These are phyloP conservation scores for Charadrius vociferus DNA, from an alignment of 2,113 vertebrate genomes.

Conservation along the genomic window DNA sequence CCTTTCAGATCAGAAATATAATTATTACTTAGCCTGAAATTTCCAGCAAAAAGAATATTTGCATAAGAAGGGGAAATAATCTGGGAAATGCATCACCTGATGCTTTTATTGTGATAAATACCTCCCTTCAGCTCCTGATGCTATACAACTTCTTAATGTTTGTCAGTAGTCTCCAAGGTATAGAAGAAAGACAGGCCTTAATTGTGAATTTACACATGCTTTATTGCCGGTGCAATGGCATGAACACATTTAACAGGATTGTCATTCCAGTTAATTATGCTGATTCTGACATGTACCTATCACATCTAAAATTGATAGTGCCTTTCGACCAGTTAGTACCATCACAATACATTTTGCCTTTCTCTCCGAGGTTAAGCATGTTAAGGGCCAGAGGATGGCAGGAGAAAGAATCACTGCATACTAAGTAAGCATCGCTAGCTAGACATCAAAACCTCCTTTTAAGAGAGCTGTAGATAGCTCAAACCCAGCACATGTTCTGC, in stretches of 20 bases:
- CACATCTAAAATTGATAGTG: slow-evolving; percentile 59
- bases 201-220: slow-evolving; percentile 73
- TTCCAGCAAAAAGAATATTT: slow-evolving; percentile 58
- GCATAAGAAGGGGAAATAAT: slow-evolving; percentile 55
- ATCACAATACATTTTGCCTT: slow-evolving; percentile 18
- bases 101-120: slow-evolving; percentile 74
- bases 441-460: neutral
- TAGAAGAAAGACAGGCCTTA: slow-evolving; percentile 68
- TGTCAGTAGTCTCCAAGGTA: slow-evolving; percentile 60
- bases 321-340: slow-evolving; percentile 41
- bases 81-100: slow-evolving; percentile 60
- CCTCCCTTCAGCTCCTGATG: slow-evolving; percentile 47
- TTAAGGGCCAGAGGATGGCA: neutral
- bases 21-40: slow-evolving; percentile 65
- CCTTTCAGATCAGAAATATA: slow-evolving; percentile 50
- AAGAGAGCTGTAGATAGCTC: neutral
- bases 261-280: slow-evolving; percentile 73
- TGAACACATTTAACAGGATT: slow-evolving; percentile 67
- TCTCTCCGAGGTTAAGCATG: slow-evolving; percentile 37
- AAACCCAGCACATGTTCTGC: slow-evolving; percentile 22
- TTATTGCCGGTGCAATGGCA: slow-evolving; percentile 67
- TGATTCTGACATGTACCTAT: slow-evolving; percentile 71
- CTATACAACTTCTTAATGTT: slow-evolving; percentile 65
- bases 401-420: neutral
- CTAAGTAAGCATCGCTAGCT: neutral